Percentiles rank a stretch among this genome's conserved stretches.
These are phyloP conservation scores for Macrobrachium nipponense DNA, from an alignment of 1,140 invertebrate genomes.

Conservation along the genomic window DNA sequence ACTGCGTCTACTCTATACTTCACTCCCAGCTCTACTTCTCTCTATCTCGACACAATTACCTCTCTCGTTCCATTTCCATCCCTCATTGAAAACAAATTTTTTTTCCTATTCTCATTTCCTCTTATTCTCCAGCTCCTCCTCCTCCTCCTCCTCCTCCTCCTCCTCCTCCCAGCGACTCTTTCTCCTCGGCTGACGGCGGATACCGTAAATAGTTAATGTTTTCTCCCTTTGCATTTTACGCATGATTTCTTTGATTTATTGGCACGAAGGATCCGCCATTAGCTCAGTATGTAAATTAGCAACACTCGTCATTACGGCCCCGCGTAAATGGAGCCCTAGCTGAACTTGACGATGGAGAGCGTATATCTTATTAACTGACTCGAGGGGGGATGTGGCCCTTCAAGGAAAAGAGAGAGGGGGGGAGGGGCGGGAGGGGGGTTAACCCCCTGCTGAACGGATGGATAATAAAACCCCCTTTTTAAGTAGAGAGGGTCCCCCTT, in stretches of 20 bases:
- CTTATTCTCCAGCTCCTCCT: conserved; percentile 15
- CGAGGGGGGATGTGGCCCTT: neutral
- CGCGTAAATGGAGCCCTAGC: conserved; percentile 37
- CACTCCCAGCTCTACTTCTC: too few relatives aligned
- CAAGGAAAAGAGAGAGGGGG: neutral
- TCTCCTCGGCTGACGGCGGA: conserved; percentile 17
- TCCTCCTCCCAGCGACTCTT: conserved; percentile 5
- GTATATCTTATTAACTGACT: conserved; percentile 16
- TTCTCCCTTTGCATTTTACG: conserved; percentile 51
- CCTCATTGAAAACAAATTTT: neutral
- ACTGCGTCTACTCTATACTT: neutral
- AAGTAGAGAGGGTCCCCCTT: too few relatives aligned
- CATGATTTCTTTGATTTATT: conserved; percentile 55
- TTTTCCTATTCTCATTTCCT: conserved; percentile 4
- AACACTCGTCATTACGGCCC: conserved; percentile 45
- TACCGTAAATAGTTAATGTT: conserved; percentile 53
- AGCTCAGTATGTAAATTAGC: conserved; percentile 51
- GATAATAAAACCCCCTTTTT: too few relatives aligned
- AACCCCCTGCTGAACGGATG: neutral
- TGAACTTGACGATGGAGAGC: neutral
- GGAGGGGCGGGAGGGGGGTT: neutral
- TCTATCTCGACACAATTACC: neutral
- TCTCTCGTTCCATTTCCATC: neutral
- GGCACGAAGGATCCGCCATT: conserved; percentile 47
- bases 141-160: conserved; percentile 22